Conservation (phyloP, 2,113 vertebrate genomes). For the Pelvicachromis taeniatus region DNA sequence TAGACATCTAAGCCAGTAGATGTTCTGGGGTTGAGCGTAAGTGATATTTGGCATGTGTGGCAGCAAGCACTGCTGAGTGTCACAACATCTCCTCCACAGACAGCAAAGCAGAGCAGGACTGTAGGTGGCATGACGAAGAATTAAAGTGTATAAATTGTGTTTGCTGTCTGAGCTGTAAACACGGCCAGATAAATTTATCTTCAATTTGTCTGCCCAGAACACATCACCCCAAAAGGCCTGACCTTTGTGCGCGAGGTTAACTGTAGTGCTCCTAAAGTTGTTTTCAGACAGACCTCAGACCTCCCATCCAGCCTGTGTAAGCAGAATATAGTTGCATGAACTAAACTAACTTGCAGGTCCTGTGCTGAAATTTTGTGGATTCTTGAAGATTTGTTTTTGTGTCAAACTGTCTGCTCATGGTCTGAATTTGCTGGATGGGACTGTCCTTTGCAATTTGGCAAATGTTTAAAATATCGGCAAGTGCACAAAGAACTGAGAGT, state of each 20-base stretch:
- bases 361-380: neutral
- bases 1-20: conserved; percentile 11
- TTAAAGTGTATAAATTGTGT: neutral
- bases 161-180: neutral
- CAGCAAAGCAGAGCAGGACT: neutral
- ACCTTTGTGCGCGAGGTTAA: neutral
- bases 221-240: neutral
- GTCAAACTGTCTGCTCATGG: neutral
- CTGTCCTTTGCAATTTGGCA: neutral
- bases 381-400: neutral
- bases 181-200: neutral
- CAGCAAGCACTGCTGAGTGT: conserved; percentile 7
- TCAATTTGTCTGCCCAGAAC: neutral
- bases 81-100: conserved; percentile 8
- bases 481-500: neutral
- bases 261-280: neutral
- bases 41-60: conserved; percentile 10
- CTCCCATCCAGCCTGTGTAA: neutral
- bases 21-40: neutral
- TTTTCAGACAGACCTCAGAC: neutral
- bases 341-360: neutral
- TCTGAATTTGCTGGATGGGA: neutral
- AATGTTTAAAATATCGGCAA: neutral
- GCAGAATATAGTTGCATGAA: neutral
- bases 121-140: neutral